Evolutionary conservation across 2,113 vertebrate species (phyloP).

Genomic region (Cettia cetti): DNA sequence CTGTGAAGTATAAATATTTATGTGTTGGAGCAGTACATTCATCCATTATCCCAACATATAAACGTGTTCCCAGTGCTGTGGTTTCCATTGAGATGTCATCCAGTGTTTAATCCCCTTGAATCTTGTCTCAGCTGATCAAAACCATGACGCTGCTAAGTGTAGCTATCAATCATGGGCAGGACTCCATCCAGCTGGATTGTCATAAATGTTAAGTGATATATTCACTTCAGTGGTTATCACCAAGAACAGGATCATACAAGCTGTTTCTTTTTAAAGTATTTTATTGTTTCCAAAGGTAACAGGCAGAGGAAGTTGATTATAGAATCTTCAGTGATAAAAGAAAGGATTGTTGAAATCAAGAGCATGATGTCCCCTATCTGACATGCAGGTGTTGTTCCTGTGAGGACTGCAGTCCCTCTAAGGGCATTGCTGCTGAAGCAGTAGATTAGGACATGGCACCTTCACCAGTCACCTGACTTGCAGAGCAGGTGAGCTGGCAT

Average conservation of each 20-base stretch:
- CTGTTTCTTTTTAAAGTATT: background rate
- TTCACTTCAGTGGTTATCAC: slow-evolving; percentile 8
- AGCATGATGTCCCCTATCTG: background rate
- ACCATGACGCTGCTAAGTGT: slow-evolving; percentile 6
- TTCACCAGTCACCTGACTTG: background rate
- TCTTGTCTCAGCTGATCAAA: slow-evolving; percentile 47
- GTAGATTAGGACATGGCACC: background rate
- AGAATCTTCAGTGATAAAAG: background rate
- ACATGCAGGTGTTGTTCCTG: background rate
- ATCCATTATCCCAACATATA: slow-evolving; percentile 46
- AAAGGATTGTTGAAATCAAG: background rate
- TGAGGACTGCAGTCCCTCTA: background rate
- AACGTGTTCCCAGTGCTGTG: background rate
- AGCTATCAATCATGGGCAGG: slow-evolving; percentile 26
- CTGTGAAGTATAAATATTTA: slow-evolving; percentile 63
- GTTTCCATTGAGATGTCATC: slow-evolving; percentile 62
- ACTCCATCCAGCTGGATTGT: slow-evolving; percentile 9
- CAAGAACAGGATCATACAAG: background rate
- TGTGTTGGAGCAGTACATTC: slow-evolving; percentile 13
- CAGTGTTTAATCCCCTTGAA: slow-evolving; percentile 37
- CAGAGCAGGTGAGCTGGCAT: background rate
- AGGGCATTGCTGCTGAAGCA: background rate
- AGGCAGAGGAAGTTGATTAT: background rate
- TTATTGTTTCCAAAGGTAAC: background rate
- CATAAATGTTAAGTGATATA: background rate